Base-by-base conservation (phyloP, 2,113 vertebrate genomes). In the Hiodon alosoides region DNA sequence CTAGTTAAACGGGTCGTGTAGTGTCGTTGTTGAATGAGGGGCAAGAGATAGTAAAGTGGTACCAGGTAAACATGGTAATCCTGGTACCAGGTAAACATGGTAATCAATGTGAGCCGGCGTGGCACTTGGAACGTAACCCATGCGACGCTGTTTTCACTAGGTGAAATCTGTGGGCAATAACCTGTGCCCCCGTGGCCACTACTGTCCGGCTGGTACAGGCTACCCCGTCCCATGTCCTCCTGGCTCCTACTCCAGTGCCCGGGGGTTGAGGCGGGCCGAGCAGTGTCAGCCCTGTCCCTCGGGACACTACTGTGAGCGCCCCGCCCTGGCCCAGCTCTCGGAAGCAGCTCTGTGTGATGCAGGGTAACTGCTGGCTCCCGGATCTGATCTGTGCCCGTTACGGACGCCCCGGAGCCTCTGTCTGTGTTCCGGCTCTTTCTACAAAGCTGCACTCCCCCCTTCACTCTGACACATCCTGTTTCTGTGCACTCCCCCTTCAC, bases 141-240 rank as follows among this genome's bases (percentile, higher is more conserved):
- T 31, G 31, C 2, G 31, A 31, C 72, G 68, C 72, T 5, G 61
- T 65, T 62, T 67, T 78, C 0, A 0, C 1, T 73, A 97, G 95
- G 85, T 90, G 54, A 91, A 94, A 48, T 88, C 78, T 48, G 80
- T 84, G 62, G 84, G 82, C 77, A 94, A 89, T 77, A 84, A 85
- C 69, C 78, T 95, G 81, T 98, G 95, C 71, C 94, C 93, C 0
- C 55, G 82, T 13, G 95, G 95, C 1, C 90, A 94, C 81, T 97
- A 91, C 86, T 98, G 95, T 70, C 96, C 94, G 3, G 50, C 76
- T 31, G 95, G 94, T 48, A 89, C 86, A 0, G 76, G 82, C 0
- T 84, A 85, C 46, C 94, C 96, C 0, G 31, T 93, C 7, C 94
- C 94, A 0, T 98, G 96, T 73, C 93, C 90, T 14, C 74, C 85